phyloP scores from a whole-genome alignment of 2,888 invertebrate species.

The Brenthis ino region DNA sequence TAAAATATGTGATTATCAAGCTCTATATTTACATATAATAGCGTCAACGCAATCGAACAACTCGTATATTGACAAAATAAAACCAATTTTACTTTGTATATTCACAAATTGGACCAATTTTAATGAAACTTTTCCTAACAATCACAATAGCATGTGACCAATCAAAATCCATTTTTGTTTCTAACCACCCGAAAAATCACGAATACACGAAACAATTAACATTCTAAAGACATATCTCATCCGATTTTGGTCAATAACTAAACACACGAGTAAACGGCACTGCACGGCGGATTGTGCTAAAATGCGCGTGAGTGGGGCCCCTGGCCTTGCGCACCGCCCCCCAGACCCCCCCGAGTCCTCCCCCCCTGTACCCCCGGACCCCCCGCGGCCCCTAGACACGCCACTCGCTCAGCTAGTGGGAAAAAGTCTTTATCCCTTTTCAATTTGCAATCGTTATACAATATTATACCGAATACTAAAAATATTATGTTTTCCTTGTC shows the following conservation, averaged over 20 bases:
- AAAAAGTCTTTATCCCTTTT: conserved; percentile 43
- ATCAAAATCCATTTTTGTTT: not conserved
- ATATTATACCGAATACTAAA: conserved; percentile 10
- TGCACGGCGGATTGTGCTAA: conserved; percentile 35
- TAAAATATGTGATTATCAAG: conserved; percentile 13
- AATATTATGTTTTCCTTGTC: not conserved
- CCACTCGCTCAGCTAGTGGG: conserved; percentile 39
- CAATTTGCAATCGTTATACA: conserved; percentile 21
- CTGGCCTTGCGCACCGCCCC: conserved; percentile 63
- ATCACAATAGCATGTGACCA: not conserved
- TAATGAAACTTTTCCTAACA: not conserved
- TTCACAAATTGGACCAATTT: not conserved
- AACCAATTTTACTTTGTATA: not conserved
- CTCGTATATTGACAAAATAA: conserved; percentile 2
- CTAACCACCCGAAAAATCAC: conserved; percentile 13
- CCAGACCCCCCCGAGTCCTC: conserved; percentile 42
- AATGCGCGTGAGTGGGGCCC: conserved; percentile 64
- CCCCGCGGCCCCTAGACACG: conserved; percentile 51
- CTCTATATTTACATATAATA: not conserved
- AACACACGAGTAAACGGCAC: conserved; percentile 29
- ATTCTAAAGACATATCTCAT: conserved; percentile 33
- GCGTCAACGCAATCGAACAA: not conserved
- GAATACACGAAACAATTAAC: conserved; percentile 29
- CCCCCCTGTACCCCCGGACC: conserved; percentile 59
- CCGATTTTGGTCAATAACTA: conserved; percentile 33